Evolutionary conservation across 2,888 invertebrate genomes (phyloP).

Genomic region (Synergus umbraculus): DNA sequence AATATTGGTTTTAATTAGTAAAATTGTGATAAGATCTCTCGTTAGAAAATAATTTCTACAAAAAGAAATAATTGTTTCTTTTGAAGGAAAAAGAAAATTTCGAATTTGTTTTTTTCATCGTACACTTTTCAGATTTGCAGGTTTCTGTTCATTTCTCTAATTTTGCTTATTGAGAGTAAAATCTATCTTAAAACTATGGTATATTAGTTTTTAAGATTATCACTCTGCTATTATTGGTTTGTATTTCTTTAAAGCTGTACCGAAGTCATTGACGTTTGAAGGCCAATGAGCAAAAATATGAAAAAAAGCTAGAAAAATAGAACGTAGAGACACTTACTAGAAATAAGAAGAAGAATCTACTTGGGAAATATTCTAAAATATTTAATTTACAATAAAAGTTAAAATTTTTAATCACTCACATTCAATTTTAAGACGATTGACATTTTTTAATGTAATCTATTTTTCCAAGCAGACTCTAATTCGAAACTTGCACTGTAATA

Average conservation of each 20-base stretch:
- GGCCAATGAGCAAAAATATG: conserved; percentile 57
- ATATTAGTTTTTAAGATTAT: conserved; percentile 46
- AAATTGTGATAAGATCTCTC: conserved; percentile 2
- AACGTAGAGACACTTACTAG: conserved; percentile 29
- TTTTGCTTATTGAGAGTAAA: conserved; percentile 31
- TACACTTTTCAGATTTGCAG: conserved; percentile 19
- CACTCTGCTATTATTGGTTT: conserved; percentile 51
- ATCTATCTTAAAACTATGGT: conserved; percentile 42
- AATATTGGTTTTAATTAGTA: neutral
- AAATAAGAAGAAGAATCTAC: neutral
- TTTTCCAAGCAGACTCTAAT: conserved; percentile 16
- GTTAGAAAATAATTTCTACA: neutral
- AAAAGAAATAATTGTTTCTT: neutral
- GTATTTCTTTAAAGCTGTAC: conserved; percentile 66
- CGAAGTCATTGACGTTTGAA: conserved; percentile 65
- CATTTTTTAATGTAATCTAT: neutral
- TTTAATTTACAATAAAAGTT: conserved; percentile 34
- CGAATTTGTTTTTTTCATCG: conserved; percentile 19
- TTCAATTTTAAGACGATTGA: conserved; percentile 11
- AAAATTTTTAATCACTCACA: neutral
- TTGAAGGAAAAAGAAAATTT: neutral
- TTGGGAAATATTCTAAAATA: neutral
- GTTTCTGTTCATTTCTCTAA: conserved; percentile 28
- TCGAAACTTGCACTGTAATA: conserved; percentile 7
- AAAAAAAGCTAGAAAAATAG: conserved; percentile 45